Conservation (phyloP, 2,797 vertebrate genomes). For the Peromyscus eremicus region DNA sequence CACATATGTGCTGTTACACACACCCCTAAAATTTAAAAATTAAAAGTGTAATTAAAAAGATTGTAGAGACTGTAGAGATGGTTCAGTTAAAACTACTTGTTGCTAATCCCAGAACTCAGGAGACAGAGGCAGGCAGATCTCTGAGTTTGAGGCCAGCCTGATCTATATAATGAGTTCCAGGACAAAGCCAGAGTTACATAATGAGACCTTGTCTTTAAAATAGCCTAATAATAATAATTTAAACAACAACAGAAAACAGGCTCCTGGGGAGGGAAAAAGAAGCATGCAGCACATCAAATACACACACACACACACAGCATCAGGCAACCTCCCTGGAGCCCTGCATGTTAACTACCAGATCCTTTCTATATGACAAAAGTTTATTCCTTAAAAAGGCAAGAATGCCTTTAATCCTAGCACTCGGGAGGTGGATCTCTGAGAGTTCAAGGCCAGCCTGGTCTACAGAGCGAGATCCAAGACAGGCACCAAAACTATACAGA, state of each 20-base stretch:
- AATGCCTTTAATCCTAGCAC: too few species aligned
- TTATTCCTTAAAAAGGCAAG: slow-evolving; percentile 46
- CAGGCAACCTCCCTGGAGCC: slow-evolving; percentile 20
- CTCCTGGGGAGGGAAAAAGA: neutral
- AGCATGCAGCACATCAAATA: slow-evolving; percentile 56
- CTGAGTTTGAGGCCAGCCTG: neutral
- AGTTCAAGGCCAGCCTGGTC: too few species aligned
- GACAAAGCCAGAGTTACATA: neutral
- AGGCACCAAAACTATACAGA: too few species aligned
- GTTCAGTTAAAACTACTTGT: neutral
- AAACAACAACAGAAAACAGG: neutral
- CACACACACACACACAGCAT: slow-evolving; percentile 27
- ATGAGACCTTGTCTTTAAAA: neutral
- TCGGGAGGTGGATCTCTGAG: too few species aligned
- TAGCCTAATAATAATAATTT: neutral
- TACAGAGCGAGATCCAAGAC: too few species aligned
- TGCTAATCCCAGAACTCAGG: neutral
- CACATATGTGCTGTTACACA: neutral
- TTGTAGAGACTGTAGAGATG: neutral
- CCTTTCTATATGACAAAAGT: slow-evolving; percentile 51
- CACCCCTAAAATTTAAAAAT: neutral
- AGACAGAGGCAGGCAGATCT: neutral
- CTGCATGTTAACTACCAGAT: slow-evolving; percentile 49
- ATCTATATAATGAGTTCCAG: neutral
- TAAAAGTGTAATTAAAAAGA: neutral